These are phyloP conservation scores for Drosophila insularis DNA, from an alignment of 1,140 invertebrate genomes.

Conservation along the genomic window DNA sequence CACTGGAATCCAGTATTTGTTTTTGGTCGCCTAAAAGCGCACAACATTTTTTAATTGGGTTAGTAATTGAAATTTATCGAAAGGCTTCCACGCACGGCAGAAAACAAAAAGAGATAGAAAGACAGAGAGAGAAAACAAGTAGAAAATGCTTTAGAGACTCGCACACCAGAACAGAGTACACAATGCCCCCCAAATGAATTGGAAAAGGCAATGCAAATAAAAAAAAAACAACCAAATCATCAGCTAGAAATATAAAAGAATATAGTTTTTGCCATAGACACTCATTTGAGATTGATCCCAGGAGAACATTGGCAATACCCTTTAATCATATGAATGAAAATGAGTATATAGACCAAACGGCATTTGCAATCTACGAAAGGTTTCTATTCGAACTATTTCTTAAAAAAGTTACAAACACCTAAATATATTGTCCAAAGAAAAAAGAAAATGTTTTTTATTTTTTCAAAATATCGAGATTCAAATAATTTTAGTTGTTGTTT, in stretches of 20 bases:
- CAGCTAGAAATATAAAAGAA: conserved; percentile 1
- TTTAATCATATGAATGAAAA: neutral
- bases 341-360: neutral
- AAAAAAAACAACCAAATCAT: neutral
- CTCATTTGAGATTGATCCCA: conserved; percentile 2
- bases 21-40: conserved; percentile 73
- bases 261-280: conserved; percentile 5
- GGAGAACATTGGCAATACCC: neutral
- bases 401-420: too few species aligned
- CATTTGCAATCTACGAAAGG: too few species aligned
- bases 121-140: neutral
- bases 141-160: neutral
- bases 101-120: neutral
- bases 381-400: too few species aligned
- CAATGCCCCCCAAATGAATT: conserved; percentile 8
- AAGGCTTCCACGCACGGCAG: conserved; percentile 54
- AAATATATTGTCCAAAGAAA: too few species aligned
- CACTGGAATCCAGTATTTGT: conserved; percentile 26
- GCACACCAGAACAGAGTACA: neutral
- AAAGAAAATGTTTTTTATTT: too few species aligned
- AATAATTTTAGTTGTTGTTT: too few species aligned
- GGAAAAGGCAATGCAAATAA: neutral
- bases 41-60: conserved; percentile 80
- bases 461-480: too few species aligned
- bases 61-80: conserved; percentile 81